These are phyloP conservation scores for Myrmophylax atrothorax DNA, from an alignment of 2,113 vertebrate species.

Conservation along the genomic window DNA sequence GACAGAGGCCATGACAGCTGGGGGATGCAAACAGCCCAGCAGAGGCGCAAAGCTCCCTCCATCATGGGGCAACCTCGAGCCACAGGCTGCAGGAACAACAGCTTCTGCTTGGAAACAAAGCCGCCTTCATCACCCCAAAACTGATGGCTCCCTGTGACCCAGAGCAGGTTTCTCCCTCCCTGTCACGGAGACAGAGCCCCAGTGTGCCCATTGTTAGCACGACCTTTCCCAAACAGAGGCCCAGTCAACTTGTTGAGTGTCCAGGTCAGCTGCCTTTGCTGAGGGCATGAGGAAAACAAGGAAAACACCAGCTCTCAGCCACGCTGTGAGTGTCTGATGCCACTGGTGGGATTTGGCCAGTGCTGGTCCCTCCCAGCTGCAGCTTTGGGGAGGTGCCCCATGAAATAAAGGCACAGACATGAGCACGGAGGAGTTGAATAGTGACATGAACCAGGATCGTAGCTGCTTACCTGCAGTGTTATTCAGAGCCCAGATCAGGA, in stretches of 20 bases:
- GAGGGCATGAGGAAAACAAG: not conserved
- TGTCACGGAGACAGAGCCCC: not conserved
- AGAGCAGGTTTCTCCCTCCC: not conserved
- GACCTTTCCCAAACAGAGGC: conserved; percentile 37
- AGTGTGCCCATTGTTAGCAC: not conserved
- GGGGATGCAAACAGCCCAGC: not conserved
- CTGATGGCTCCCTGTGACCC: not conserved
- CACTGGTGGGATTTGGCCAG: not conserved
- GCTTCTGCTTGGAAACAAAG: not conserved
- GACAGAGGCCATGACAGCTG: not conserved
- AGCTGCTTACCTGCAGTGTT: not conserved
- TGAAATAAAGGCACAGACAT: rapidly evolving
- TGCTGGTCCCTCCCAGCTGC: not conserved
- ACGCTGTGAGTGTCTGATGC: not conserved
- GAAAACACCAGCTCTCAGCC: not conserved
- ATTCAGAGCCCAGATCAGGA: not conserved
- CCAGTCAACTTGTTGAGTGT: not conserved
- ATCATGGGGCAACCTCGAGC: not conserved
- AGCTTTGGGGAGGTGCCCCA: not conserved
- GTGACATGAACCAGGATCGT: rapidly evolving
- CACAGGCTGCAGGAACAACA: not conserved
- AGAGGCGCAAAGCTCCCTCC: not conserved
- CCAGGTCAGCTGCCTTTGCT: not conserved
- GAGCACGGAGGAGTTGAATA: rapidly evolving
- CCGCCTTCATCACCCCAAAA: not conserved